A percentile compares a stretch with the other conserved stretches of the same genome.
These are phyloP conservation scores for Symphodus melops DNA, from an alignment of 2,113 vertebrate species.

Conservation along the genomic window DNA sequence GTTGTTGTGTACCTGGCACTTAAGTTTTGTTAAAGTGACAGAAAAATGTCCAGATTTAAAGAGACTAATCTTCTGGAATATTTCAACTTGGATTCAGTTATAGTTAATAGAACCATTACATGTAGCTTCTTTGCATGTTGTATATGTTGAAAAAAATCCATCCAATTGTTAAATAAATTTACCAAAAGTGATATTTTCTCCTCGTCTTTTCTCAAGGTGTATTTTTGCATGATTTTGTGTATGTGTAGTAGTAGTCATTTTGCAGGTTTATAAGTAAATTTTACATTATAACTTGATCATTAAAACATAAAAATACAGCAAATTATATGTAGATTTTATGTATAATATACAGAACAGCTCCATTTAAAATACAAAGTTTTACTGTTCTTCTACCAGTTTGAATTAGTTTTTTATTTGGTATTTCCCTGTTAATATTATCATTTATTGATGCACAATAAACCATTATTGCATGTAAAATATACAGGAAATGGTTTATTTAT, in stretches of 20 bases:
- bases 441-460: slow-evolving; percentile 22
- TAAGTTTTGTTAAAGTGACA: background rate
- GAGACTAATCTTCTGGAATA: slow-evolving; percentile 4
- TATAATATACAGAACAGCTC: slow-evolving; percentile 31
- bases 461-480: slow-evolving; percentile 20
- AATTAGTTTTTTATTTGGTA: slow-evolving; percentile 16
- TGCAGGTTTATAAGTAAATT: slow-evolving; percentile 3
- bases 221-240: background rate
- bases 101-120: background rate
- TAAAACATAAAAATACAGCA: slow-evolving; percentile 6
- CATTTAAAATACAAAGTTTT: slow-evolving; percentile 28
- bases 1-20: background rate
- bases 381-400: slow-evolving; percentile 9
- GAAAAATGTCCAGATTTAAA: slow-evolving; percentile 8
- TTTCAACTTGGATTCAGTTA: slow-evolving; percentile 6
- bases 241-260: background rate
- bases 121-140: slow-evolving; percentile 5
- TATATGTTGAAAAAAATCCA: background rate
- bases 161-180: background rate
- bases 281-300: slow-evolving; percentile 5
- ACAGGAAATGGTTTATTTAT: slow-evolving; percentile 24
- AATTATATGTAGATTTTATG: slow-evolving; percentile 2
- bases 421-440: slow-evolving; percentile 19
- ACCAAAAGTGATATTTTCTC: slow-evolving; percentile 1
- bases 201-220: slow-evolving; percentile 4